Evolutionary conservation across 2,113 vertebrate genomes (phyloP), one percentile per base, ranked within the genome.

Genomic region (Sminthopsis crassicaudata): DNA sequence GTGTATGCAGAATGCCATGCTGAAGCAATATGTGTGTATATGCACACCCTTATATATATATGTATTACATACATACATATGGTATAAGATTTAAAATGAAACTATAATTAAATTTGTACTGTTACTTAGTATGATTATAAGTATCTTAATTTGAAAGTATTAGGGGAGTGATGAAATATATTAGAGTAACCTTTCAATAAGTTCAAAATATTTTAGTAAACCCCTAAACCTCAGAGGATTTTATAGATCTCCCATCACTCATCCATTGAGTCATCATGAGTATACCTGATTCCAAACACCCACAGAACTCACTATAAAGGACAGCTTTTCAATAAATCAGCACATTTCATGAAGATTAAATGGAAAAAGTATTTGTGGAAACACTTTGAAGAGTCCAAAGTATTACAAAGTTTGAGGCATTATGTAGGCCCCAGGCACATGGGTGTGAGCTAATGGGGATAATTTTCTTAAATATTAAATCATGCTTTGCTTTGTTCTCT

Each of bases 361-460:
- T 76, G 36, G 48, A 7, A n/a, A n/a, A 76, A 76, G 30, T 92
- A 6, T 91, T 91, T 84, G 84, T 93, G 57, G 89, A 95, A 95
- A 91, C 25, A 30, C 76, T 9, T 8, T 54, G 84, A 92, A 91
- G 84, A 55, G 67, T 53, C 1, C 36, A 76, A 93, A 88, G 10
- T 36, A 30, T 19, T 51, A 88, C 57, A 92, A 96, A 5, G 51
- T 46, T 27, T 30, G 12, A 57, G 55, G 42, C 91, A 46, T 23
- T 91, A 42, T 55, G 92, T 95, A 89, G 55, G 36, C 16, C 23
- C 0, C 6, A 94, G 90, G 42, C 50, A 93, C 9, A 0, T 42
- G 36, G 36, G 12, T 94, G 19, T 92, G 67, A 36, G n/a, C 67
- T 84, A 84, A 84, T 84, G 67, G n/a, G 67, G n/a, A 84, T 84